Evolutionary conservation across 1,140 invertebrate genomes (phyloP).

Genomic region (Neodiprion lecontei): DNA sequence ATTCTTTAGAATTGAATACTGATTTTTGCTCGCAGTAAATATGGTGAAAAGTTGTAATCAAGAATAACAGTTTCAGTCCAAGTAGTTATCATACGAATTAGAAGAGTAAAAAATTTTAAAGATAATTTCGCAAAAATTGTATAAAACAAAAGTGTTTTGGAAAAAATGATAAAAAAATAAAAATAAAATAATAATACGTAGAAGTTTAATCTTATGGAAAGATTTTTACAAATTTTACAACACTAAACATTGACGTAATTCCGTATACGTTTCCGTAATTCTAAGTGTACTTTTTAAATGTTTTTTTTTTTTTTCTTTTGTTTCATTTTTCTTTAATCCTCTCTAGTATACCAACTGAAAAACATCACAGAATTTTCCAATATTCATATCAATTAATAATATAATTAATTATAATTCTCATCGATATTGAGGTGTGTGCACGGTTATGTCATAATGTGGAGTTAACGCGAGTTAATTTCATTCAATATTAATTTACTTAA

Average conservation of each 20-base stretch:
- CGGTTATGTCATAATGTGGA: slow-evolving; percentile 41
- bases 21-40: too few relatives aligned
- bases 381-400: slow-evolving; percentile 31
- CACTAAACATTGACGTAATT: slow-evolving; percentile 52
- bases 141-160: slow-evolving; percentile 22
- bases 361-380: slow-evolving; percentile 62
- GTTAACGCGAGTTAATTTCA: slow-evolving; percentile 21
- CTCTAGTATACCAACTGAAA: slow-evolving; percentile 44
- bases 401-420: slow-evolving; percentile 32
- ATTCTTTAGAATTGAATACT: too few relatives aligned
- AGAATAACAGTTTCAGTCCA: too few relatives aligned
- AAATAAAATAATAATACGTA: slow-evolving; percentile 19
- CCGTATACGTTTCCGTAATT: slow-evolving; percentile 50
- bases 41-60: too few relatives aligned
- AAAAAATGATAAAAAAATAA: slow-evolving; percentile 25
- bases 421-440: background rate
- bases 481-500: slow-evolving; percentile 11
- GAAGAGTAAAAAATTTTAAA: slow-evolving; percentile 28
- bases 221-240: slow-evolving; percentile 43
- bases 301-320: slow-evolving; percentile 29
- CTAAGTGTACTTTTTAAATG: slow-evolving; percentile 27
- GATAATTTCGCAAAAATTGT: background rate
- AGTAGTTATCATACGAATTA: slow-evolving; percentile 11
- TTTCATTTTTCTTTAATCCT: background rate
- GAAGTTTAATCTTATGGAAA: slow-evolving; percentile 11